Conservation (phyloP, 2,797 vertebrate genomes). For the Melanotaenia boesemani region DNA sequence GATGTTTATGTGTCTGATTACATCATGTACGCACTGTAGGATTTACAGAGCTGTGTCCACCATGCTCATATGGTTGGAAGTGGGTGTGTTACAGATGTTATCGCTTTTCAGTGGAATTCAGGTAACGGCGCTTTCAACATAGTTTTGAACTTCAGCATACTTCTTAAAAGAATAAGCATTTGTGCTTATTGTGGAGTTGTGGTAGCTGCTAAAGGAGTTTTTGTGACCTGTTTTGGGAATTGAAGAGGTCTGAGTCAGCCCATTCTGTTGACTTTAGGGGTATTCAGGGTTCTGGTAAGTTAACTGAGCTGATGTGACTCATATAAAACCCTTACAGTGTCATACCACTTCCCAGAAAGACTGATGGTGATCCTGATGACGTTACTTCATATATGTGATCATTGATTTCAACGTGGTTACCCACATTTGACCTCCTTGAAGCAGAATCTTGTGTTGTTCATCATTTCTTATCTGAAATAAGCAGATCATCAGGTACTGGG, state of each 20-base stretch:
- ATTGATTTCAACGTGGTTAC: constrained; percentile 17
- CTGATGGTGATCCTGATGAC: constrained; percentile 34
- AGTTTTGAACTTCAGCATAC: not conserved
- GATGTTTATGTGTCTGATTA: not conserved
- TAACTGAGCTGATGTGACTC: constrained; percentile 65
- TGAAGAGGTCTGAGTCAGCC: constrained; percentile 68
- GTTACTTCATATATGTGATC: constrained; percentile 13
- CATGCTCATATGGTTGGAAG: not conserved
- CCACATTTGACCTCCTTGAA: constrained; percentile 13
- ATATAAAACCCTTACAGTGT: constrained; percentile 50
- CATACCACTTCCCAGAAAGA: constrained; percentile 65
- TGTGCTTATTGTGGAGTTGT: constrained; percentile 20
- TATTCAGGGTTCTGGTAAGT: constrained; percentile 67
- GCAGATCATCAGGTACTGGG: constrained; percentile 46
- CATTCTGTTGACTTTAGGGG: constrained; percentile 56
- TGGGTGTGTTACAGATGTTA: not conserved
- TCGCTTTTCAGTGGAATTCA: not conserved
- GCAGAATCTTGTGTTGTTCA: constrained; percentile 16
- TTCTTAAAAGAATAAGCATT: constrained; percentile 2
- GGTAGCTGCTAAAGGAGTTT: constrained; percentile 26
- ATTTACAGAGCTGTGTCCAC: not conserved
- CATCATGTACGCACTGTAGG: not conserved
- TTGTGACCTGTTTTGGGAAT: constrained; percentile 61
- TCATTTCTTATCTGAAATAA: constrained; percentile 11
- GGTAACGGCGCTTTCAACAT: not conserved